phyloP scores from a whole-genome alignment of 1,140 invertebrate species.

The Berghia stephanieae region DNA sequence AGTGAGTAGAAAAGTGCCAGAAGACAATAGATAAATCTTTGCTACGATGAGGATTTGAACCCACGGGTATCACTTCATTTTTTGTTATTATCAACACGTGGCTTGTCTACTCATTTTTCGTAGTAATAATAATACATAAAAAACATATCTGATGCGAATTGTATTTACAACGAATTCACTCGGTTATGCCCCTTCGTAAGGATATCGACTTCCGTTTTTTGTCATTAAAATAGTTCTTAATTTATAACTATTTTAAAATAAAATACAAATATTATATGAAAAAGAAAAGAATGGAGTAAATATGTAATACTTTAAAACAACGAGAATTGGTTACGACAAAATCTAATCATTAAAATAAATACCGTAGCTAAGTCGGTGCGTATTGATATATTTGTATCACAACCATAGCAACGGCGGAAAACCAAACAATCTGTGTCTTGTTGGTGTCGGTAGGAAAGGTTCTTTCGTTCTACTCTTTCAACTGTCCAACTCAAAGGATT shows the following conservation, averaged over 20 bases:
- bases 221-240: no score
- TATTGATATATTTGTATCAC: conserved; percentile 19
- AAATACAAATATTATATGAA: not conserved
- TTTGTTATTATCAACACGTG: no score
- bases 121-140: no score
- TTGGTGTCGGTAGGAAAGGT: not conserved
- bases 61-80: no score
- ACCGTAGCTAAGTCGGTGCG: not conserved
- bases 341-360: not conserved
- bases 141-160: no score
- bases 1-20: no score
- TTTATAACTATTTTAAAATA: not conserved
- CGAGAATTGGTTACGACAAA: not conserved
- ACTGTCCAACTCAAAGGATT: not conserved
- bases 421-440: conserved; percentile 24
- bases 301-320: not conserved
- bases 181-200: no score
- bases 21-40: not conserved
- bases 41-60: no score
- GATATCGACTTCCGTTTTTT: no score
- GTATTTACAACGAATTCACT: no score
- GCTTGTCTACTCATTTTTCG: no score
- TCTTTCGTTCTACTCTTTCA: not conserved
- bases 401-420: conserved; percentile 34
- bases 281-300: not conserved